Base-by-base conservation (phyloP, 2,113 vertebrate species). In the Neogobius melanostomus region DNA sequence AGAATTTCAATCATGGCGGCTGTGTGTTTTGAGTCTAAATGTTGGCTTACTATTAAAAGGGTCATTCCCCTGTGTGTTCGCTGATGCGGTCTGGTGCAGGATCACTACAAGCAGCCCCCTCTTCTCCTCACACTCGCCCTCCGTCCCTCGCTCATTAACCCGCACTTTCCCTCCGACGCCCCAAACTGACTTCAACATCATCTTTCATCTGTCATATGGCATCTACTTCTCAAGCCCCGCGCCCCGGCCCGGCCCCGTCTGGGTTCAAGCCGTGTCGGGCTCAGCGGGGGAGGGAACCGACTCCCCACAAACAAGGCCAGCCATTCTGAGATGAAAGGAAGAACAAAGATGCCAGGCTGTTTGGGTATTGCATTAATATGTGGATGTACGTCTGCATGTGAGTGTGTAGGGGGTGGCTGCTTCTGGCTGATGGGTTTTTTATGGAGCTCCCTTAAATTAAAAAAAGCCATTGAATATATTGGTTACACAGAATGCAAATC, bases 21-120 rank as follows among this genome's bases (percentile, higher is more conserved):
- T 68, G 69, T 67, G 50, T 68, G 72, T 70, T 77, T 64, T 47
- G 56, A 70, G 81, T 73, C 77, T 82, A 75, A 88, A 79, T 80
- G 77, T 84, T 87, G 87, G 85, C 87, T 76, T 80, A 70, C 68
- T 80, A 82, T 90, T 83, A 91, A 90, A 36, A 91, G 87, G 82
- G 71, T 79, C 75, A 82, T 85, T 85, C 85, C 87, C 84, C 6
- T 11, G 78, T 71, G 85, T 78, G 64, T 82, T 75, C 48, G 68
- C 5, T 82, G 80, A 85, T 69, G 80, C 77, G 75, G 78, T 76
- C 72, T 71, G 72, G 65, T 77, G 71, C 71, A 61, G 79, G 54
- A 75, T 82, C 72, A 60, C 68, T 75, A 64, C 66, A 52, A 68
- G 65, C 42, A 62, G 64, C 71, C 50, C 59, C 51, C 64, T 5